Conservation (phyloP, 2,113 vertebrate genomes). For the Hemicordylus capensis region DNA sequence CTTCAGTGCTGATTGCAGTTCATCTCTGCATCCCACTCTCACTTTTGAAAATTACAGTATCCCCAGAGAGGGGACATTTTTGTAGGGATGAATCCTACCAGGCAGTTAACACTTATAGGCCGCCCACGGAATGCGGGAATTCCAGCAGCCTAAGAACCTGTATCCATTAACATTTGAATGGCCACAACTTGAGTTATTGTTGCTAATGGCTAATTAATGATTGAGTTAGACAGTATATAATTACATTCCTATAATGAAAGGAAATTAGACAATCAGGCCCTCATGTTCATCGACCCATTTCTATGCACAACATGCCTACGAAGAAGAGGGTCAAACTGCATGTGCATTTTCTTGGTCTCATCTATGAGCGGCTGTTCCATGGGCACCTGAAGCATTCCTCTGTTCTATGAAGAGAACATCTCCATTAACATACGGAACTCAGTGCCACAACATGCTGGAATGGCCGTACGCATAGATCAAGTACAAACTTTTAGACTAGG, state of each 20-base stretch:
- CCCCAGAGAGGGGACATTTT: too few species aligned
- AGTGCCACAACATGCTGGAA: neutral
- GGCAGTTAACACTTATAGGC: too few species aligned
- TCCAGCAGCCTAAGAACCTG: too few species aligned
- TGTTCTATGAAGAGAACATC: neutral
- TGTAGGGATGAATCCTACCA: too few species aligned
- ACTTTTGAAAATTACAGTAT: too few species aligned
- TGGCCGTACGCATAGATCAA: neutral
- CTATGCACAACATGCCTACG: neutral
- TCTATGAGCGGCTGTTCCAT: neutral
- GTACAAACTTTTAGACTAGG: too few species aligned
- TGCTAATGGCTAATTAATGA: neutral
- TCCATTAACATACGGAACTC: neutral
- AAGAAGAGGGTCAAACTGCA: too few species aligned
- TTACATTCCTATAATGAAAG: neutral
- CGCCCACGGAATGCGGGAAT: too few species aligned
- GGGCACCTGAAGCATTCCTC: neutral
- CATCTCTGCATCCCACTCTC: too few species aligned
- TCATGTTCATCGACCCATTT: neutral
- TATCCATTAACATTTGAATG: too few species aligned
- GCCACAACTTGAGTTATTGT: neutral
- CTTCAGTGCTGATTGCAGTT: too few species aligned
- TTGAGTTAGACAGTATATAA: neutral
- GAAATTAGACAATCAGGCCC: neutral
- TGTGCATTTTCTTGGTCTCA: too few species aligned